Evolutionary conservation across 2,113 vertebrate species (phyloP).

Genomic region (Python bivittatus): DNA sequence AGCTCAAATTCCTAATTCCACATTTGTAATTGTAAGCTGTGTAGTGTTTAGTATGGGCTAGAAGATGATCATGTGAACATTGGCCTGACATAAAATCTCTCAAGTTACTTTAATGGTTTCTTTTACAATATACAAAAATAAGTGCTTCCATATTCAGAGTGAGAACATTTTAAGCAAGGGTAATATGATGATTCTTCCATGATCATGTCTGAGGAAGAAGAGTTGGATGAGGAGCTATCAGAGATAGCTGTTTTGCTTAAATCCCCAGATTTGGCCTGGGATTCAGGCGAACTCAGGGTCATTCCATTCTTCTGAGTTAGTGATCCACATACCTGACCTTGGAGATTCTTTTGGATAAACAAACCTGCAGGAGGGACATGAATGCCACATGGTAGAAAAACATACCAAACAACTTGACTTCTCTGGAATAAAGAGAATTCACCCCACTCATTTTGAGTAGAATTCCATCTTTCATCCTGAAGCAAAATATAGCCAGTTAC

Average conservation of each 20-base stretch:
- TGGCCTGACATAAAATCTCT: neutral
- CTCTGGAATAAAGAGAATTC: neutral
- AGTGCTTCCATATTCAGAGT: neutral
- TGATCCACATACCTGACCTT: neutral
- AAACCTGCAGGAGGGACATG: neutral
- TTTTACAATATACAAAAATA: neutral
- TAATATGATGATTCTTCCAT: neutral
- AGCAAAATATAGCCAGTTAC: neutral
- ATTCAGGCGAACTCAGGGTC: neutral
- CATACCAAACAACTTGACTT: neutral
- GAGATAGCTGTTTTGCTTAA: neutral
- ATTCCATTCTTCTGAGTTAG: neutral
- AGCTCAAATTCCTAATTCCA: neutral
- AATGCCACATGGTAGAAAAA: neutral
- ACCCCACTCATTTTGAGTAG: neutral
- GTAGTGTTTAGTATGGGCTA: neutral
- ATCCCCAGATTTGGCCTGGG: neutral
- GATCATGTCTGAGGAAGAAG: neutral
- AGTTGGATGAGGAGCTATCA: neutral
- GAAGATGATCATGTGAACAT: neutral
- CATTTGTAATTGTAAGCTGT: neutral
- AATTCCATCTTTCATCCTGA: neutral
- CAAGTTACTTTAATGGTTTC: neutral
- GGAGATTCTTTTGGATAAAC: neutral
- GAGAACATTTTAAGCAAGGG: neutral